Base-by-base conservation (phyloP, 2,113 vertebrate genomes). In the Pycnonotus jocosus region DNA sequence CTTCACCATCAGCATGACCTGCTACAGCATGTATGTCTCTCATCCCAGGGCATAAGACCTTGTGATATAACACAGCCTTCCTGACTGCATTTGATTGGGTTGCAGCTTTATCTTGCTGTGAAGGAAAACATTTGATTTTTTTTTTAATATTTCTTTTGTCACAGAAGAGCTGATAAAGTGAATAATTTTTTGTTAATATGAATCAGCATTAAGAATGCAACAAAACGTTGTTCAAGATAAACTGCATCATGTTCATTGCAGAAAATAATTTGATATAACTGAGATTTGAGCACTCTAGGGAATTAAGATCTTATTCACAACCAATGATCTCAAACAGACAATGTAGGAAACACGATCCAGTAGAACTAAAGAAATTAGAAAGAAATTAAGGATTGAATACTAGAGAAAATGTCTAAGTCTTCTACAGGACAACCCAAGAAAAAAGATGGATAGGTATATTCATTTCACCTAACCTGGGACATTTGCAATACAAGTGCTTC, bases 11-110 rank as follows among this genome's bases (percentile, higher is more conserved):
- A 81, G 18, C 22, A 21, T 23, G 24, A 71, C 19, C 15, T 44
- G 13, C 16, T 25, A 57, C 15, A 50, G 35, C 24, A 54, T 0
- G 0, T 48, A 22, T 0, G 8, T 30, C 25, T 13, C 40, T 90
- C 62, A 81, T 57, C 18, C n/a, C 7, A 28, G 22, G 69, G 30
- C 7, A 0, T 47, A 58, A 44, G 21, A 7, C 40, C 37, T 31
- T 64, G 38, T 78, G 44, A n/a, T 24, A 17, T 53, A 92, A 86
- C 22, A 77, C 12, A 77, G 4, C 23, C 45, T 76, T 57, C 20
- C 27, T 65, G 31, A n/a, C 45, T 73, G 31, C 53, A 33, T 35
- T 72, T 45, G 18, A 47, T 15, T 64, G 31, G 15, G 37, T 44
- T 77, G 50, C 44, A 76, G 28, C 18, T 88, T 82, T 92, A 68